Percentiles rank a stretch among this genome's conserved stretches.
These are phyloP conservation scores for Distichodus sexfasciatus DNA, from an alignment of 2,797 vertebrate species.

Conservation along the genomic window DNA sequence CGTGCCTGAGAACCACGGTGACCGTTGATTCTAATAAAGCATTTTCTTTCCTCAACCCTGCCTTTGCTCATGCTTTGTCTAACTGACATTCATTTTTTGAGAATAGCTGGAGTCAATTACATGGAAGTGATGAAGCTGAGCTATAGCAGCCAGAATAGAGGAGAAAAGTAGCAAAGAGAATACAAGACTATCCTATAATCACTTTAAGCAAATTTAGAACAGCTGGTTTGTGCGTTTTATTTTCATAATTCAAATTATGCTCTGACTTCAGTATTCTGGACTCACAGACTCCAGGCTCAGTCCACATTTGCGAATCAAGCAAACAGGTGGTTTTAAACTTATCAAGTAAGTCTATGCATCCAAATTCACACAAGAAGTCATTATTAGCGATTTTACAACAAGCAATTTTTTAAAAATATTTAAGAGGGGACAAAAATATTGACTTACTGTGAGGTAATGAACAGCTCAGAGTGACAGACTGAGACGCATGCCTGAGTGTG, in stretches of 20 bases:
- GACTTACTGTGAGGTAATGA: not conserved
- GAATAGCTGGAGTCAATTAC: not conserved
- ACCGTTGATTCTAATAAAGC: not conserved
- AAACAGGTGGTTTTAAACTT: conserved; percentile 15
- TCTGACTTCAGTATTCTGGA: no score
- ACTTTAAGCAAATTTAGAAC: no score
- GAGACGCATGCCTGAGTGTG: conserved; percentile 5
- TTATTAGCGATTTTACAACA: no score
- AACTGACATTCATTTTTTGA: not conserved
- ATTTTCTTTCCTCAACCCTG: not conserved
- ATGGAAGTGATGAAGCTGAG: not conserved
- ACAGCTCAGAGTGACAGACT: not conserved
- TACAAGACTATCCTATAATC: no score
- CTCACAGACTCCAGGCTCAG: not conserved
- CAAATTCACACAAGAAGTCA: no score
- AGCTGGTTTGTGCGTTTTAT: no score
- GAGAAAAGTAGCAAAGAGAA: no score
- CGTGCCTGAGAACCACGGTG: not conserved
- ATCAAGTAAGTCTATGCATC: no score
- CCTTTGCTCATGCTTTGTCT: not conserved
- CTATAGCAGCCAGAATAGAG: not conserved
- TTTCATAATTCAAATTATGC: no score
- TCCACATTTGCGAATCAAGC: not conserved
- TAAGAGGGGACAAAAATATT: not conserved
- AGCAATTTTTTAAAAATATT: no score